phyloP scores from a whole-genome alignment of 2,888 invertebrate species.

The Caenorhabditis sp. region DNA sequence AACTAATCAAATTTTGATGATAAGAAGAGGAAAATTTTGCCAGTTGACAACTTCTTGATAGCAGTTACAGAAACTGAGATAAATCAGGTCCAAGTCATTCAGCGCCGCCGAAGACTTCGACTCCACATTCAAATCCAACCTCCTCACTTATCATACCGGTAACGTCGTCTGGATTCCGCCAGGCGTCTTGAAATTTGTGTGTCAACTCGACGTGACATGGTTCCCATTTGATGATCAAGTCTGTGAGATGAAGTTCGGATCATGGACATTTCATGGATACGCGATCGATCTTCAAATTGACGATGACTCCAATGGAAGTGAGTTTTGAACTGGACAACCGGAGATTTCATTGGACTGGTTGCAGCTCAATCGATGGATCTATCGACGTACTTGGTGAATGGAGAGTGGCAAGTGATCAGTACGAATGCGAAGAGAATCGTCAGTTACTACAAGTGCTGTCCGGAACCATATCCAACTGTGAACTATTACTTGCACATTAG shows the following conservation, averaged over 20 bases:
- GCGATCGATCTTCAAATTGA: conserved; percentile 89
- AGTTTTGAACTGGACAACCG: too few species aligned
- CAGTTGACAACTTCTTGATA: too few species aligned
- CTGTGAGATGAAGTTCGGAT: conserved; percentile 84
- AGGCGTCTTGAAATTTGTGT: conserved; percentile 76
- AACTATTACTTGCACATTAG: conserved; percentile 95
- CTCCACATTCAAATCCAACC: conserved; percentile 76
- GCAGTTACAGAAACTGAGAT: too few species aligned
- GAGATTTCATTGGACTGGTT: too few species aligned
- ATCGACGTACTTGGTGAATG: conserved; percentile 78
- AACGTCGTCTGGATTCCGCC: conserved; percentile 81
- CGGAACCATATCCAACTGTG: conserved; percentile 85
- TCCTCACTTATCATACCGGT: conserved; percentile 76
- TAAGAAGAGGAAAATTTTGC: too few species aligned
- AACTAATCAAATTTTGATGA: too few species aligned
- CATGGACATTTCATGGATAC: conserved; percentile 97
- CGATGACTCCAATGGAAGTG: conserved; percentile 68
- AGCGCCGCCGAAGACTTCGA: conserved; percentile 78
- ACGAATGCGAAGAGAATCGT: conserved; percentile 84
- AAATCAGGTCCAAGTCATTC: too few species aligned
- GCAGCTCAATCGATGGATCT: conserved; percentile 77
- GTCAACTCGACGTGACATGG: conserved; percentile 74
- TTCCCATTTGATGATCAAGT: conserved; percentile 97
- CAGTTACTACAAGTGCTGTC: conserved; percentile 89
- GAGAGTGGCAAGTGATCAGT: conserved; percentile 78